Evolutionary conservation across 1,140 invertebrate species (phyloP).

Genomic region (Magallana angulata): DNA sequence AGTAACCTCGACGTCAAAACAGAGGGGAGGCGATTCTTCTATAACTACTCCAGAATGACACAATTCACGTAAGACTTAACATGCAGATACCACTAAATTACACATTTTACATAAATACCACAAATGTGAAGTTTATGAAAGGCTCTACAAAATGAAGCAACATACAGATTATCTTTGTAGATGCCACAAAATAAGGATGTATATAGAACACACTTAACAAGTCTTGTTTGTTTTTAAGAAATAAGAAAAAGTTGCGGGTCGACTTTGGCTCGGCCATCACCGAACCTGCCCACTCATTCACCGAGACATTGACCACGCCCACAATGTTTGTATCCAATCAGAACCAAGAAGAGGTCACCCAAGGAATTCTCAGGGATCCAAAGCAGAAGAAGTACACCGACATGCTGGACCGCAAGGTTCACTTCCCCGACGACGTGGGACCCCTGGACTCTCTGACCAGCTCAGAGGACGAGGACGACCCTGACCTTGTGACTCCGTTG

Average conservation of each 20-base stretch:
- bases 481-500: not conserved
- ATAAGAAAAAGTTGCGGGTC: constrained; percentile 44
- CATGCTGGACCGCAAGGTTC: constrained; percentile 39
- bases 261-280: not conserved
- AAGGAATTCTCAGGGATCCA: constrained; percentile 42
- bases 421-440: constrained; percentile 46
- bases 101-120: too few species aligned
- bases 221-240: not conserved
- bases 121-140: too few species aligned
- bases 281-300: not conserved
- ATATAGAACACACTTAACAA: too few species aligned
- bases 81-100: not conserved
- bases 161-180: too few species aligned
- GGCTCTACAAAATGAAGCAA: too few species aligned
- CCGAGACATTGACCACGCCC: constrained; percentile 44
- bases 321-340: constrained; percentile 27
- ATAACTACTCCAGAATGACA: constrained; percentile 65
- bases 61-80: constrained; percentile 59
- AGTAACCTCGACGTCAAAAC: constrained; percentile 63
- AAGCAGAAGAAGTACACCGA: not conserved
- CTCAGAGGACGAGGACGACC: not conserved
- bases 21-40: constrained; percentile 67
- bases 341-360: constrained; percentile 26
- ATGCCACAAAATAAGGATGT: too few species aligned
- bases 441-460: constrained; percentile 29